phyloP scores from a whole-genome alignment of 2,888 invertebrate genomes.

The Aleiodes leptofemur region DNA sequence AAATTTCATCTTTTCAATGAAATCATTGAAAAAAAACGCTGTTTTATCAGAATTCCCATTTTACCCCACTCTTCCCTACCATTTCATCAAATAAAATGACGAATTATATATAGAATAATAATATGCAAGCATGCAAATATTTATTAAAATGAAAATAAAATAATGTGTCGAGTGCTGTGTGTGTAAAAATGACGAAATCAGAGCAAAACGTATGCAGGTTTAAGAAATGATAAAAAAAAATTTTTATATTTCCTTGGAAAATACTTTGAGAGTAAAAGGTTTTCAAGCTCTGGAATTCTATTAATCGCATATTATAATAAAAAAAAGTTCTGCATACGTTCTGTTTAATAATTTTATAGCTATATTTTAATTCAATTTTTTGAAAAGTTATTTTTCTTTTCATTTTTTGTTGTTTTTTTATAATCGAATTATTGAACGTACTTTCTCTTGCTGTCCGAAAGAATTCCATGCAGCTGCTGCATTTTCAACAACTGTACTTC shows the following conservation, averaged over 20 bases:
- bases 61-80: too few species aligned
- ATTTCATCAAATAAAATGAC: background rate
- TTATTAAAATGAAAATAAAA: background rate
- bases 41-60: too few species aligned
- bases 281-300: background rate
- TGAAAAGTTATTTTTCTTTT: conserved; percentile 23
- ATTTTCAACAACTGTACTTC: conserved; percentile 78
- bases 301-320: background rate
- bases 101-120: background rate
- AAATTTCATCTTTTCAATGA: too few species aligned
- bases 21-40: too few species aligned
- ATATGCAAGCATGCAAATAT: conserved; percentile 21
- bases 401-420: conserved; percentile 16
- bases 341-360: background rate
- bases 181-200: conserved; percentile 21
- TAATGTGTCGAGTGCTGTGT: conserved; percentile 12
- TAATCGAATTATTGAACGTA: conserved; percentile 65
- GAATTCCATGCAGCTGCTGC: conserved; percentile 79
- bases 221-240: conserved; percentile 19
- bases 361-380: background rate
- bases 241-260: conserved; percentile 37
- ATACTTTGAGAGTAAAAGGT: conserved; percentile 51
- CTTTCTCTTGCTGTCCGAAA: conserved; percentile 81
- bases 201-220: conserved; percentile 46
- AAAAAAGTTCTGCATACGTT: conserved; percentile 27